Evolutionary conservation across 2,113 vertebrate genomes (phyloP).

Genomic region (Turdus rufiventris): DNA sequence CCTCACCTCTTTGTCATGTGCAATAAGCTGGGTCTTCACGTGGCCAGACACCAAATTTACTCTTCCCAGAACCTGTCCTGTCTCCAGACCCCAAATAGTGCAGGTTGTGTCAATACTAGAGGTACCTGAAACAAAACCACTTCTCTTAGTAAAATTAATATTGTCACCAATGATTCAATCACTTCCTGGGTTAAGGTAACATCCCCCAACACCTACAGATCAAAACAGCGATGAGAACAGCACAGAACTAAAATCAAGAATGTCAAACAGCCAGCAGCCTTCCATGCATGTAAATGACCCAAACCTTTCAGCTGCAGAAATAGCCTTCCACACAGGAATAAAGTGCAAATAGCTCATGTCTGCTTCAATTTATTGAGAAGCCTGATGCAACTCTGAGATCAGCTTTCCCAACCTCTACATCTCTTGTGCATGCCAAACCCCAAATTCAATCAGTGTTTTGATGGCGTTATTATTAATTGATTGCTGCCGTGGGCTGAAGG

Average conservation of each 20-base stretch:
- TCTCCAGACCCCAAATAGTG: constrained; percentile 98
- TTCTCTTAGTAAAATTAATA: neutral
- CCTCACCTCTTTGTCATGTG: constrained; percentile 96
- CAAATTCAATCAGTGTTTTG: neutral
- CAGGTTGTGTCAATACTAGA: constrained; percentile 98
- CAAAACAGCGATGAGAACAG: neutral
- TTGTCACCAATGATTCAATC: neutral
- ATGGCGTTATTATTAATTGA: neutral
- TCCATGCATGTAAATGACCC: neutral
- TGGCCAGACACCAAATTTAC: constrained; percentile 98
- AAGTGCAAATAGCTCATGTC: constrained; percentile 37
- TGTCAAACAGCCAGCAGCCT: neutral
- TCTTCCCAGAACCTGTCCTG: constrained; percentile 91
- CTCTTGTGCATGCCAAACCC: neutral
- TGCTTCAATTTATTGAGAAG: neutral
- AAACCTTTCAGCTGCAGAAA: constrained; percentile 14
- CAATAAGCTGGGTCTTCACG: constrained; percentile 97
- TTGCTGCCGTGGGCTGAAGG: neutral
- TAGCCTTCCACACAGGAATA: constrained; percentile 25
- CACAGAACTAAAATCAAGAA: neutral
- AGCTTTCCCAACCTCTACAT: neutral
- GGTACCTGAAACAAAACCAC: constrained; percentile 77
- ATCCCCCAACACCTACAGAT: neutral
- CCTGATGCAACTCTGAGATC: neutral
- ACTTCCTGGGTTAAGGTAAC: neutral